Evolutionary conservation across 2,888 invertebrate genomes (phyloP).

Genomic region (Thera obeliscata): DNA sequence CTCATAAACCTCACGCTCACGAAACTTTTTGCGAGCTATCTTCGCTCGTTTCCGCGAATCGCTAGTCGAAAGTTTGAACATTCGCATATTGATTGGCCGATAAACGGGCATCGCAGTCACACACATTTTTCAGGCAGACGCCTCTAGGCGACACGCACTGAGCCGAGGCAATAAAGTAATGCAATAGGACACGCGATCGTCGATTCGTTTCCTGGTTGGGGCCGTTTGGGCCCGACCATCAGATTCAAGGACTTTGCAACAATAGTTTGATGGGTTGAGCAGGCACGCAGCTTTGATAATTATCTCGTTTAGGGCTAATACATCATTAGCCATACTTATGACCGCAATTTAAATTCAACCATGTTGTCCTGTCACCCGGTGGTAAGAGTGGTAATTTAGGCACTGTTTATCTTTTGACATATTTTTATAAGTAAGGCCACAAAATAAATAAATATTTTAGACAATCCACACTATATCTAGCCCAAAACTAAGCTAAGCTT

Average conservation of each 20-base stretch:
- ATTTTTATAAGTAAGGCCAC: too few relatives aligned
- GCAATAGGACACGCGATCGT: slow-evolving; percentile 64
- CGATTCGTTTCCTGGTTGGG: slow-evolving; percentile 67
- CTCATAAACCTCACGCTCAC: background rate
- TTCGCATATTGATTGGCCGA: slow-evolving; percentile 60
- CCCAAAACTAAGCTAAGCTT: too few relatives aligned
- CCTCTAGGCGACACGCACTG: slow-evolving; percentile 65
- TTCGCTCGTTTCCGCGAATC: slow-evolving; percentile 16
- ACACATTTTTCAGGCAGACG: slow-evolving; percentile 63
- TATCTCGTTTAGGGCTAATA: slow-evolving; percentile 21
- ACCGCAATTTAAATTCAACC: too few relatives aligned
- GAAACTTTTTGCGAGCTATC: slow-evolving; percentile 23
- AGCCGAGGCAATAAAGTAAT: slow-evolving; percentile 50
- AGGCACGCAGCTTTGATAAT: slow-evolving; percentile 31
- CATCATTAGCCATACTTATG: background rate
- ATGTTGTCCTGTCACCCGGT: too few relatives aligned
- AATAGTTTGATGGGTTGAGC: slow-evolving; percentile 54
- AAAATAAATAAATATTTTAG: too few relatives aligned
- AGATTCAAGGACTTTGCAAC: slow-evolving; percentile 68
- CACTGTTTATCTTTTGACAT: too few relatives aligned
- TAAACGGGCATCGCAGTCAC: slow-evolving; percentile 61
- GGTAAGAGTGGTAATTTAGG: too few relatives aligned
- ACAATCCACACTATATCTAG: too few relatives aligned
- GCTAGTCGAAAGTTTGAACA: slow-evolving; percentile 34
- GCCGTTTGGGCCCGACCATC: slow-evolving; percentile 41